These are phyloP conservation scores for Furnarius figulus DNA, from an alignment of 2,113 vertebrate species.

Conservation along the genomic window DNA sequence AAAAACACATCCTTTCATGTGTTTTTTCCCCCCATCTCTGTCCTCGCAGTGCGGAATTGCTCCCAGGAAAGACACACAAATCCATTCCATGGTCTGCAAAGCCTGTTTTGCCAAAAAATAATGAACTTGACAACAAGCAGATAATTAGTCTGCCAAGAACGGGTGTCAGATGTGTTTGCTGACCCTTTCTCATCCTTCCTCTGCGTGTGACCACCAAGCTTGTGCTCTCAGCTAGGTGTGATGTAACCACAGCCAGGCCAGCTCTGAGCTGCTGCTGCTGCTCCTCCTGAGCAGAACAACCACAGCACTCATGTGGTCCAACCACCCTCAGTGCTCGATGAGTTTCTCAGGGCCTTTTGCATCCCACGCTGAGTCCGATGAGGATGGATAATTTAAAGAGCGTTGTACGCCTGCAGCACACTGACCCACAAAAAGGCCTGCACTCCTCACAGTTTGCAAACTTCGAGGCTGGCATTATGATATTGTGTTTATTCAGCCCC, in stretches of 20 bases:
- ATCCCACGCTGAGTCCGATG: not conserved
- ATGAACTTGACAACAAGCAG: not conserved
- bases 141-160: not conserved
- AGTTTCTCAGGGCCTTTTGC: not conserved
- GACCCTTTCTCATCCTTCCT: not conserved
- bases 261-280: not conserved
- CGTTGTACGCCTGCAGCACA: fast-evolving
- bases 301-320: not conserved
- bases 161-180: fast-evolving
- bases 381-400: not conserved
- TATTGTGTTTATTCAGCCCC: not conserved
- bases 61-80: not conserved
- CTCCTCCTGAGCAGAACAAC: not conserved
- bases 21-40: not conserved
- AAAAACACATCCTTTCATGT: not conserved
- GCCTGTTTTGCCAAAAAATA: not conserved
- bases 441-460: not conserved
- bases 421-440: not conserved
- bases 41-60: not conserved
- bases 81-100: fast-evolving
- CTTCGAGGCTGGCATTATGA: not conserved
- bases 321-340: fast-evolving
- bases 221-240: too few species aligned
- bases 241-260: not conserved
- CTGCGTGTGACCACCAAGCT: fast-evolving